These are phyloP conservation scores for Tiliacea aurago DNA, from an alignment of 2,888 invertebrate genomes.

Conservation along the genomic window DNA sequence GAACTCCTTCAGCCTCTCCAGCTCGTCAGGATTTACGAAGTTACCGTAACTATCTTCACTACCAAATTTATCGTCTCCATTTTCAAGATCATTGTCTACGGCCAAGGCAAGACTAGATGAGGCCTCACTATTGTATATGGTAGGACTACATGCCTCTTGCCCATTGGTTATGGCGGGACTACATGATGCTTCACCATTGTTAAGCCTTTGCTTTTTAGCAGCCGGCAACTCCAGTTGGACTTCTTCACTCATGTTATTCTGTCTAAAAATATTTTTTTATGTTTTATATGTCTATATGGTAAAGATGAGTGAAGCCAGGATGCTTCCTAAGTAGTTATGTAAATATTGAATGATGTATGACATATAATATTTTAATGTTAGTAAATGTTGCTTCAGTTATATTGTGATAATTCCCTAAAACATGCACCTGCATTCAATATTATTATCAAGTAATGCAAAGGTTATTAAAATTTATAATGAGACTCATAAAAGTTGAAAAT, in stretches of 20 bases:
- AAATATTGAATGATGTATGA: conserved; percentile 1
- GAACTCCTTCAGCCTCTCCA: conserved; percentile 83
- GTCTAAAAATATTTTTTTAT: conserved; percentile 67
- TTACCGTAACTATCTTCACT: conserved; percentile 72
- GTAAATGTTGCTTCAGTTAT: neutral
- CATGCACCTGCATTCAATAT: neutral
- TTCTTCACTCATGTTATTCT: conserved; percentile 70
- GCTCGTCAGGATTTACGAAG: conserved; percentile 77
- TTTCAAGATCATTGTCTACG: conserved; percentile 60
- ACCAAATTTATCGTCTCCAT: conserved; percentile 45
- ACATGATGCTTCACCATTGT: conserved; percentile 33
- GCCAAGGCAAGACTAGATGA: neutral
- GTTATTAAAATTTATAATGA: neutral
- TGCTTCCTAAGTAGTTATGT: neutral
- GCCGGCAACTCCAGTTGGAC: conserved; percentile 66
- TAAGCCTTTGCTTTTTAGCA: conserved; percentile 74
- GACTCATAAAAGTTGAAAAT: neutral
- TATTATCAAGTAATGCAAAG: conserved; percentile 8
- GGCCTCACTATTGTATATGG: neutral
- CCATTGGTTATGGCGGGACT: neutral
- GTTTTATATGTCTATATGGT: conserved; percentile 52
- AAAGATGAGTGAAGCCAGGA: conserved; percentile 46
- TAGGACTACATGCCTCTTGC: neutral
- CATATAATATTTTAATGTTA: neutral
- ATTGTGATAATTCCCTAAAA: neutral